Percentiles rank a stretch among this genome's conserved stretches.
Conservation (phyloP, 2,113 vertebrate genomes). For the Centropristis striata region DNA sequence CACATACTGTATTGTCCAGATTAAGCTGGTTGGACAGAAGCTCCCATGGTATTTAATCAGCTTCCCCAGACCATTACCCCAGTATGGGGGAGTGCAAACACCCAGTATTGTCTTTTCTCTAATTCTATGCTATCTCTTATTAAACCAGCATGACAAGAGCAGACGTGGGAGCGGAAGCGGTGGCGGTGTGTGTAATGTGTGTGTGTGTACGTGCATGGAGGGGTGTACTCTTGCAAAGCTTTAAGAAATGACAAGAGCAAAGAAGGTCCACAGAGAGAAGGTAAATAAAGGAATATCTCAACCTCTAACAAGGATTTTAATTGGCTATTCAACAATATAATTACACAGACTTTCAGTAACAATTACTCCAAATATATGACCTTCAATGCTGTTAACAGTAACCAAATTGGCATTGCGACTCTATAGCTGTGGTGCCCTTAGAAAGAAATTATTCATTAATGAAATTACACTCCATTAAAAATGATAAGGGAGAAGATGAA, state of each 20-base stretch:
- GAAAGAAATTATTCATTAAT: slow-evolving; percentile 69
- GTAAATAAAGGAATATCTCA: slow-evolving; percentile 82
- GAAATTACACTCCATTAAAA: slow-evolving; percentile 56
- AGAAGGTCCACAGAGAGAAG: slow-evolving; percentile 67
- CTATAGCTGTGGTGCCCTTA: slow-evolving; percentile 50
- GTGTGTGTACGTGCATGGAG: background rate
- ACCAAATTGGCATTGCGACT: slow-evolving; percentile 67
- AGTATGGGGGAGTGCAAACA: slow-evolving; percentile 75
- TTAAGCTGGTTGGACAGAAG: slow-evolving; percentile 75
- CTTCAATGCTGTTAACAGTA: slow-evolving; percentile 72
- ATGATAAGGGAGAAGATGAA: slow-evolving; percentile 35
- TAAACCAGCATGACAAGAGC: slow-evolving; percentile 76
- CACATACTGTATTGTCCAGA: slow-evolving; percentile 75
- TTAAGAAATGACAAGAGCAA: slow-evolving; percentile 57
- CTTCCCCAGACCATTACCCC: slow-evolving; percentile 78
- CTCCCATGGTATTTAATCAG: slow-evolving; percentile 80
- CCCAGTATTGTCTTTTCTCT: slow-evolving; percentile 73
- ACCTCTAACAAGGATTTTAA: slow-evolving; percentile 78
- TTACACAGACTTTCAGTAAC: slow-evolving; percentile 78
- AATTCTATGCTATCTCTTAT: slow-evolving; percentile 77
- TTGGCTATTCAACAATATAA: slow-evolving; percentile 81
- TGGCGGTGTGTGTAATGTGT: background rate
- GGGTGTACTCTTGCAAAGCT: slow-evolving; percentile 36
- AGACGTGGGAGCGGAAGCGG: slow-evolving; percentile 21
- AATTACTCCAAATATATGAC: slow-evolving; percentile 79